Base-by-base conservation (phyloP, 1,140 invertebrate species). In the Halyomorpha halys region DNA sequence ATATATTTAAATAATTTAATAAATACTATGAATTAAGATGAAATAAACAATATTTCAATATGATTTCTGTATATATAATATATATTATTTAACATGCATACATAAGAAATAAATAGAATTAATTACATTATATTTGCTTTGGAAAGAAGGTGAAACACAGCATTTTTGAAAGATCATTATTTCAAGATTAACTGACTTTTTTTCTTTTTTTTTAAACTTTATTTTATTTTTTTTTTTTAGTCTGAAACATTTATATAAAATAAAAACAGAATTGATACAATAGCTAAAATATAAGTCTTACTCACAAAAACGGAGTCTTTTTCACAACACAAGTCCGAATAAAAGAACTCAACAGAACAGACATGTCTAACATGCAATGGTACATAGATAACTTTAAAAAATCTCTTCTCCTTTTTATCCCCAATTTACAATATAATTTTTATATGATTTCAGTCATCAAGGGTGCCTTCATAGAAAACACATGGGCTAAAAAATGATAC, bases 281-380 rank as follows among this genome's bases (percentile, higher is more conserved):
- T 44, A 44, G 49, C 49, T 62, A 66, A 49, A 63, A 63, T 56
- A 56, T 56, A 62, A 62, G 61, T 63, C 62, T 51, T 47, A 66
- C 65, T 66, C 62, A 47, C 62, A 61, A 63, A 60, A 66, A 66
- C 62, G 62, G 62, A 66, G 61, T 59, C 45, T 59, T 51, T 60
- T 60, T 54, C 14, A 51, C 19, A 66, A 54, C 19, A 53, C 47
- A 67, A 71, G 70, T 71, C 69, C 70, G 62, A 71, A 69, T 67
- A 71, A 71, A 68, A 70, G 69, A 71, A 70, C 69, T 65, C 54
- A 68, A 68, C 59, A 66, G 23, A 68, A 63, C 45, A 65, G 68
- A 71, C 70, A 71, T 71, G 70, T 71, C 70, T 71, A 71, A 71
- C 70, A 71, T 71, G 70, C 67, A 70, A 65, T 54, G 61, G 59